Conservation (phyloP, 2,113 vertebrate genomes). For the Seriola rivoliana region DNA sequence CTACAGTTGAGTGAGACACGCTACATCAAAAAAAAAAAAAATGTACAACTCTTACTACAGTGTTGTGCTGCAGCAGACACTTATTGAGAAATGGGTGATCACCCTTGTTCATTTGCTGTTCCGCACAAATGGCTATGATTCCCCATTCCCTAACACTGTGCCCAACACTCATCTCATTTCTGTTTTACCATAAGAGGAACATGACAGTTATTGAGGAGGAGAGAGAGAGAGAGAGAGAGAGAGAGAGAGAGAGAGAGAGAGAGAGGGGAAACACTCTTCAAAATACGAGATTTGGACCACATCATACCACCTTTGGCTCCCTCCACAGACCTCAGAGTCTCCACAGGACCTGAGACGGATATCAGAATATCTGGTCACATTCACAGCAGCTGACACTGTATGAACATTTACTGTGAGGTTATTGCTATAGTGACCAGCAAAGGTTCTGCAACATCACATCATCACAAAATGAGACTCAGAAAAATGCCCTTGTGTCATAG, state of each 20-base stretch:
- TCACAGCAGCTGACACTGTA: slow-evolving; percentile 36
- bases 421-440: slow-evolving; percentile 22
- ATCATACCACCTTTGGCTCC: slow-evolving; percentile 49
- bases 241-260: too few species aligned
- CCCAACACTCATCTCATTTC: slow-evolving; percentile 40
- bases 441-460: slow-evolving; percentile 23
- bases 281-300: slow-evolving; percentile 73
- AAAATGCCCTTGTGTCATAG: slow-evolving; percentile 36
- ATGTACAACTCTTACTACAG: slow-evolving; percentile 60
- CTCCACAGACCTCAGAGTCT: slow-evolving; percentile 50
- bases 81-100: slow-evolving; percentile 40
- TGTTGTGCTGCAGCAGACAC: slow-evolving; percentile 37
- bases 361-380: slow-evolving; percentile 42
- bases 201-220: background rate
- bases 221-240: background rate
- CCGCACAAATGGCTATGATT: slow-evolving; percentile 29
- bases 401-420: slow-evolving; percentile 24
- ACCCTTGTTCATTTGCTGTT: slow-evolving; percentile 41
- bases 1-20: slow-evolving; percentile 32
- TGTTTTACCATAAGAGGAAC: slow-evolving; percentile 44
- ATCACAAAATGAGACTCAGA: slow-evolving; percentile 38
- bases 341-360: slow-evolving; percentile 59
- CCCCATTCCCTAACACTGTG: background rate
- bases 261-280: slow-evolving; percentile 9
- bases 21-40: slow-evolving; percentile 47